Base-by-base conservation (phyloP, 1,140 invertebrate species). In the Drosophila novamexicana region DNA sequence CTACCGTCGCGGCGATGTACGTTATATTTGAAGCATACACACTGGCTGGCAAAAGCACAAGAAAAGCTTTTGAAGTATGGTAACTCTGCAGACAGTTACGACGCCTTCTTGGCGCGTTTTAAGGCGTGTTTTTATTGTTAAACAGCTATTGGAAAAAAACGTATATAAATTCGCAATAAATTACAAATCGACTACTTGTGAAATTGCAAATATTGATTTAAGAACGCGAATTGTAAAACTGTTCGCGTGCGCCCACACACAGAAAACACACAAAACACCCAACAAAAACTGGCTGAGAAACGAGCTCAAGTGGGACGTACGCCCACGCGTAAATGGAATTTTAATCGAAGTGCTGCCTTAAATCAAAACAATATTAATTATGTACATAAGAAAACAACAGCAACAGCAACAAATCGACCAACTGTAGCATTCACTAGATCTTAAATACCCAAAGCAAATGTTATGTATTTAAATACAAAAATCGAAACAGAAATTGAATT, bases 131-230 rank as follows among this genome's bases (percentile, higher is more conserved):
- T 29, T 71, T 65, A 72, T 57, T 12, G 39, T 44, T 34, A 8
- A 29, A 37, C 18, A 42, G 42, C 29, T 32, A n/a, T 22, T 8
- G 39, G 44, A 52, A 42, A 63, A n/a, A 45, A 22, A 49, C 12
- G 18, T 22, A 49, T 18, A 49, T 63, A 29, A 44, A 53, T n/a
- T 29, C 12, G 34, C 29, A 47, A 9, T 64, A 50, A 49, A 57
- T 58, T 50, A 18, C 22, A 52, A 50, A 39, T 53, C 39, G 39
- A 56, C 39, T 39, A 58, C 37, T 39, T 53, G 22, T 50, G 44
- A 62, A 62, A 63, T 63, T 42, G 36, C 64, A n/a, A 74, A 57
- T 69, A 75, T 75, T 71, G 68, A 71, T 75, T 71, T 54, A 37
- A 75, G 64, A 70, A 45, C 53, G 50, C 66, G 44, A 75, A 40